Percentiles rank a stretch among this genome's conserved stretches.
Conservation (phyloP, 2,113 vertebrate genomes). For the Salvelinus namaycush region DNA sequence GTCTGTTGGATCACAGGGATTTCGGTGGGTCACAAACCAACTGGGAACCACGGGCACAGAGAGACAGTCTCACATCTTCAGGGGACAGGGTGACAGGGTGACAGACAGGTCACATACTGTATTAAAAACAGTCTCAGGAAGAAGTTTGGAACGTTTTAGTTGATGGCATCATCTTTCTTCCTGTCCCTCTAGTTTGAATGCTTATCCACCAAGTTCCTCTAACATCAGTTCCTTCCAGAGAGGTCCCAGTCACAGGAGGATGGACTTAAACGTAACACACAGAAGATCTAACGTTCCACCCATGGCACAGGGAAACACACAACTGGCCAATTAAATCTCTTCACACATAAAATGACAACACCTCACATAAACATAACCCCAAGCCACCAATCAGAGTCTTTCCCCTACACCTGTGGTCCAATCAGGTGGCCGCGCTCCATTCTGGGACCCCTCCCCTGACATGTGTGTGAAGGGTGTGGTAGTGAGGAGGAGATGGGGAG, state of each 20-base stretch:
- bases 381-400: slow-evolving; percentile 30
- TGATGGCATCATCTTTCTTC: not conserved
- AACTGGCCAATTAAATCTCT: slow-evolving; percentile 29
- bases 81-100: not conserved
- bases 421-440: slow-evolving; percentile 91
- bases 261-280: slow-evolving; percentile 17
- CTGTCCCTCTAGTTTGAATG: not conserved
- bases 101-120: not conserved
- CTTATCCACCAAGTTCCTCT: not conserved
- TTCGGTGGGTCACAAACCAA: slow-evolving; percentile 49
- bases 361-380: slow-evolving; percentile 29
- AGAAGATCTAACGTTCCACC: slow-evolving; percentile 19
- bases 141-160: not conserved
- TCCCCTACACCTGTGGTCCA: slow-evolving; percentile 30
- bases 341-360: slow-evolving; percentile 52
- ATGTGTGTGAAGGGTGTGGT: slow-evolving; percentile 84
- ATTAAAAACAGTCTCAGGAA: not conserved
- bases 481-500: slow-evolving; percentile 89
- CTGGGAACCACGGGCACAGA: slow-evolving; percentile 40
- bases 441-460: slow-evolving; percentile 87
- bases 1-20: slow-evolving; percentile 8
- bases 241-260: slow-evolving; percentile 26
- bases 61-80: not conserved
- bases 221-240: not conserved
- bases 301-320: slow-evolving; percentile 26